Percentiles rank a stretch among this genome's conserved stretches.
These are phyloP conservation scores for Myotis vivesi DNA, from an alignment of 2,797 vertebrate genomes.

Conservation along the genomic window DNA sequence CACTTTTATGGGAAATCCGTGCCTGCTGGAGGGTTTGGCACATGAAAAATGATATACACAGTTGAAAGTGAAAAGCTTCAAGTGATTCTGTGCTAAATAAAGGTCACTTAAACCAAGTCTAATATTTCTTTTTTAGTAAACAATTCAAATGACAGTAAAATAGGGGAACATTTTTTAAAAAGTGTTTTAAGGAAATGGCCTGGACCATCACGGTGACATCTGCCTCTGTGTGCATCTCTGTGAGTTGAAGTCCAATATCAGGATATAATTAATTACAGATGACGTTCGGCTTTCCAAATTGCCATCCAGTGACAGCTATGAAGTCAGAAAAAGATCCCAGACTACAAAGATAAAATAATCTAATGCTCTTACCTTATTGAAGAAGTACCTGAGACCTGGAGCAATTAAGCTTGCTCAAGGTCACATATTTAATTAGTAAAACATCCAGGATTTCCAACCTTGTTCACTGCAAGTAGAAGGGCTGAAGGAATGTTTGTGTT, in stretches of 20 bases:
- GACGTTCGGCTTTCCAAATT: neutral
- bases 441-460: neutral
- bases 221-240: neutral
- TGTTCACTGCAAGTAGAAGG: neutral
- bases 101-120: neutral
- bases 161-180: neutral
- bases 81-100: conserved; percentile 30
- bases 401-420: neutral
- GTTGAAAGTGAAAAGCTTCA: neutral
- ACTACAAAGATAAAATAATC: neutral
- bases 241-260: neutral
- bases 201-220: neutral
- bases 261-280: neutral
- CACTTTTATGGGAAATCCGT: neutral
- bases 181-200: neutral
- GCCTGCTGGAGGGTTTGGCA: neutral
- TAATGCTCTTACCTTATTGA: neutral
- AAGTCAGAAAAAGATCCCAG: neutral
- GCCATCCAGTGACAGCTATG: neutral
- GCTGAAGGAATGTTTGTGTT: neutral
- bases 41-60: neutral
- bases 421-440: neutral
- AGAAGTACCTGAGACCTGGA: neutral
- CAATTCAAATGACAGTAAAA: conserved; percentile 33
- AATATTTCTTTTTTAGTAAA: neutral